A percentile compares a stretch with the other conserved stretches of the same genome.
phyloP scores from a whole-genome alignment of 2,888 invertebrate genomes.

The Thera obeliscata region DNA sequence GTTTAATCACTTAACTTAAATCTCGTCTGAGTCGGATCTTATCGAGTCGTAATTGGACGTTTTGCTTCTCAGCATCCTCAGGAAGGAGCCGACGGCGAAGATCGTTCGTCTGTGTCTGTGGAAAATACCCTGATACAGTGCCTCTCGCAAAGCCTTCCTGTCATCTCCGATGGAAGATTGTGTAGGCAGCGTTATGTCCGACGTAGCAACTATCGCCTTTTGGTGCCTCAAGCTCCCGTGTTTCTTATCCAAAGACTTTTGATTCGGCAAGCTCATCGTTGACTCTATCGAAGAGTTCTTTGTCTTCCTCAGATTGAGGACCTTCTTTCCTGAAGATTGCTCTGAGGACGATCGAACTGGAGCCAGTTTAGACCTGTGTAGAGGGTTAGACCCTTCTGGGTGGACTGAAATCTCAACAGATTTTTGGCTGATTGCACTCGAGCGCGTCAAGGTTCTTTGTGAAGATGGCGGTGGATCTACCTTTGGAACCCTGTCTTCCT shows the following conservation, averaged over 20 bases:
- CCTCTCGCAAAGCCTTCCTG: conserved; percentile 88
- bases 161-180: conserved; percentile 82
- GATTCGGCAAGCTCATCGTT: conserved; percentile 81
- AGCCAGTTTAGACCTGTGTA: conserved; percentile 78
- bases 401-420: conserved; percentile 85
- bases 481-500: conserved; percentile 69
- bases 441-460: conserved; percentile 83
- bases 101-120: conserved; percentile 90
- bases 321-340: conserved; percentile 75
- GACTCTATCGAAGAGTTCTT: conserved; percentile 82
- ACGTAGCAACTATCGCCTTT: conserved; percentile 85
- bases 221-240: conserved; percentile 85
- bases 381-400: conserved; percentile 73
- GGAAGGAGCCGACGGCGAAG: conserved; percentile 90
- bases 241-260: conserved; percentile 81
- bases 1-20: conserved; percentile 65
- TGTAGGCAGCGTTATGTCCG: conserved; percentile 82
- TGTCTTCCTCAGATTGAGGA: conserved; percentile 75
- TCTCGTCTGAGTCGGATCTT: conserved; percentile 84
- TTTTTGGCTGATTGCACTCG: conserved; percentile 86
- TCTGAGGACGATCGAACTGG: conserved; percentile 79
- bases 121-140: conserved; percentile 90
- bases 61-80: conserved; percentile 89
- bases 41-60: conserved; percentile 91
- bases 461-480: conserved; percentile 58